Percentiles rank a stretch among this genome's conserved stretches.
These are phyloP conservation scores for Musca domestica DNA, from an alignment of 1,140 invertebrate species.

Conservation along the genomic window DNA sequence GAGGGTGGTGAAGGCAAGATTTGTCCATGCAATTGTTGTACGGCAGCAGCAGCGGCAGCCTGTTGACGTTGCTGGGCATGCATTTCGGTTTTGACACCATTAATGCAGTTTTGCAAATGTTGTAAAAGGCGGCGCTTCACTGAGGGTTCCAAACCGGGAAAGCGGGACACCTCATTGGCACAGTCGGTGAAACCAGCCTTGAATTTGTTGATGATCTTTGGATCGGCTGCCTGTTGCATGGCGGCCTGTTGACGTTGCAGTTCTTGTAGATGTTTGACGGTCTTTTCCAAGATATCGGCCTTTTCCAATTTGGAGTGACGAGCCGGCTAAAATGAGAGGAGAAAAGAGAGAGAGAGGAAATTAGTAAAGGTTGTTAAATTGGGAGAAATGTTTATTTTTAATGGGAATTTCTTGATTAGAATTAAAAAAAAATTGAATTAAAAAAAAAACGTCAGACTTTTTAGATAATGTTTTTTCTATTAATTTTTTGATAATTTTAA, in stretches of 20 bases:
- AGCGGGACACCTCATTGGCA: conserved; percentile 77
- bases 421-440: no score
- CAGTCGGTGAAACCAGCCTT: conserved; percentile 86
- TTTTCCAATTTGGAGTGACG: conserved; percentile 94
- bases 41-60: conserved; percentile 24
- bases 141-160: conserved; percentile 68
- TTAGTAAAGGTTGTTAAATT: neutral
- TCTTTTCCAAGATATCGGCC: conserved; percentile 95
- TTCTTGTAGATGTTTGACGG: conserved; percentile 86
- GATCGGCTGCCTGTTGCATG: conserved; percentile 71
- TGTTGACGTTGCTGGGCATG: conserved; percentile 50
- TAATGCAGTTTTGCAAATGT: conserved; percentile 71
- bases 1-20: conserved; percentile 54
- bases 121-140: conserved; percentile 70
- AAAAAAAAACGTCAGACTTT: no score
- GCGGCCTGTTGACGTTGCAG: conserved; percentile 74
- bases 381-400: neutral
- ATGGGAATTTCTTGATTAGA: no score
- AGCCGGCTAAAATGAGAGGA: conserved; percentile 64
- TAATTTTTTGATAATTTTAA: no score
- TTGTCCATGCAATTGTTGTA: conserved; percentile 52
- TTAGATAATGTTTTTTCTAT: no score
- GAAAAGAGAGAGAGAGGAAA: neutral
- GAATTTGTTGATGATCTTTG: conserved; percentile 78
- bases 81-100: conserved; percentile 52